Conservation (phyloP, 2,888 invertebrate genomes). For the Ferrisia virgata region DNA sequence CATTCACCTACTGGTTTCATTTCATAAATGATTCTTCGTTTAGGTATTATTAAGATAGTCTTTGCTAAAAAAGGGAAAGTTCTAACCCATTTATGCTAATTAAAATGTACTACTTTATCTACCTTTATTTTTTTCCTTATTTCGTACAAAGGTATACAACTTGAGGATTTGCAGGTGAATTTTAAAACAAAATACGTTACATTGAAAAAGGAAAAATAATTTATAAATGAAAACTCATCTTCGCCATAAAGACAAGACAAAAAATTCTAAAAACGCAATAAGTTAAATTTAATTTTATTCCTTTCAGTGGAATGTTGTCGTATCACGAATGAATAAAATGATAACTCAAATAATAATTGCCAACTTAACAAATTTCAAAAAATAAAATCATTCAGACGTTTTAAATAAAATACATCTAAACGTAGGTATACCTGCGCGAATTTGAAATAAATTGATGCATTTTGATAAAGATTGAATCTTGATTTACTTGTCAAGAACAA, state of each 20-base stretch:
- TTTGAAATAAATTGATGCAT: not conserved
- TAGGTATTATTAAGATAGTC: not conserved
- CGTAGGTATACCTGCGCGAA: not conserved
- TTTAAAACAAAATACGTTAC: not conserved
- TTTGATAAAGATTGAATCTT: not conserved
- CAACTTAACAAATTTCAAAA: too few relatives aligned
- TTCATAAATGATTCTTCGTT: not conserved
- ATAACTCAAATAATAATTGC: too few relatives aligned
- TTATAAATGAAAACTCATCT: too few relatives aligned
- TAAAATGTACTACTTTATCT: not conserved
- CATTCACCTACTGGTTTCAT: not conserved
- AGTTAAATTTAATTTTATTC: too few relatives aligned
- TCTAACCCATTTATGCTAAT: not conserved
- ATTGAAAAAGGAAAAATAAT: not conserved
- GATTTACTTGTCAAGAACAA: too few relatives aligned
- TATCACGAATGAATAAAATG: too few relatives aligned
- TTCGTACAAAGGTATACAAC: not conserved
- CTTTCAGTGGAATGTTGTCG: too few relatives aligned
- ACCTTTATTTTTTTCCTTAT: not conserved
- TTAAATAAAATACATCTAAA: not conserved
- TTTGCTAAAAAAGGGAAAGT: not conserved
- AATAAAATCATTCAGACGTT: not conserved
- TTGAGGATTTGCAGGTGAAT: not conserved
- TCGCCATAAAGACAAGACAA: too few relatives aligned
- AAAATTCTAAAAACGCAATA: too few relatives aligned